Percentiles rank a stretch among this genome's conserved stretches.
These are phyloP conservation scores for Hyppa rectilinea DNA, from an alignment of 2,888 invertebrate species.

Conservation along the genomic window DNA sequence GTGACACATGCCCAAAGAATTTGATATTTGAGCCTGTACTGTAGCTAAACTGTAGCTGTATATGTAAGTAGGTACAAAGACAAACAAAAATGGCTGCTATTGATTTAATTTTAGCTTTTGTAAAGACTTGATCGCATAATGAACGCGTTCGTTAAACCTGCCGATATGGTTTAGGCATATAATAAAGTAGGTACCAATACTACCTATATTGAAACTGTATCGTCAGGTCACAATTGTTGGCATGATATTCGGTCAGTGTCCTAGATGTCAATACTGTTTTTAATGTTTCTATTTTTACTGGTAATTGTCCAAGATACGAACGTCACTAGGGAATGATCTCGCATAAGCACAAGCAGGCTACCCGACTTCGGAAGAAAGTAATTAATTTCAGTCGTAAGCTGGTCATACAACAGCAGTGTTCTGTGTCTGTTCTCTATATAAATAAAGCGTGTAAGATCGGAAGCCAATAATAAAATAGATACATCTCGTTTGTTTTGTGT, in stretches of 20 bases:
- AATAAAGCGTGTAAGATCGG: constrained; percentile 78
- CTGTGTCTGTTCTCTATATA: constrained; percentile 76
- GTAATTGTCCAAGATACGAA: constrained; percentile 86
- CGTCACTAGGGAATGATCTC: constrained; percentile 80
- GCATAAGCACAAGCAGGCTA: constrained; percentile 72
- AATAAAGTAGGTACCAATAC: constrained; percentile 46
- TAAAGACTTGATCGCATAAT: background rate
- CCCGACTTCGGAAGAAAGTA: constrained; percentile 81
- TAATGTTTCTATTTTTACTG: constrained; percentile 87
- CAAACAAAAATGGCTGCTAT: background rate
- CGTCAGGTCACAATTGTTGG: constrained; percentile 79
- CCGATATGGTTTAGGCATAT: constrained; percentile 4
- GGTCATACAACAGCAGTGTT: constrained; percentile 80
- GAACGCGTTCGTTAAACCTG: background rate
- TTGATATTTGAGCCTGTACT: too few species aligned
- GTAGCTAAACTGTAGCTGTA: too few species aligned
- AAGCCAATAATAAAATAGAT: constrained; percentile 76
- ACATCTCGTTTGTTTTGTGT: constrained; percentile 73
- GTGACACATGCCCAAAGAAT: too few species aligned
- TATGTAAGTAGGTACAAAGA: background rate
- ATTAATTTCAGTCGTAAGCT: constrained; percentile 85
- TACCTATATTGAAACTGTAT: constrained; percentile 56
- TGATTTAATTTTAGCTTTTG: constrained; percentile 13
- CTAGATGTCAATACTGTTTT: constrained; percentile 86
- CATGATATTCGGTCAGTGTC: constrained; percentile 86